These are phyloP conservation scores for Cephalotes varians DNA, from an alignment of 2,888 invertebrate species.

Conservation along the genomic window DNA sequence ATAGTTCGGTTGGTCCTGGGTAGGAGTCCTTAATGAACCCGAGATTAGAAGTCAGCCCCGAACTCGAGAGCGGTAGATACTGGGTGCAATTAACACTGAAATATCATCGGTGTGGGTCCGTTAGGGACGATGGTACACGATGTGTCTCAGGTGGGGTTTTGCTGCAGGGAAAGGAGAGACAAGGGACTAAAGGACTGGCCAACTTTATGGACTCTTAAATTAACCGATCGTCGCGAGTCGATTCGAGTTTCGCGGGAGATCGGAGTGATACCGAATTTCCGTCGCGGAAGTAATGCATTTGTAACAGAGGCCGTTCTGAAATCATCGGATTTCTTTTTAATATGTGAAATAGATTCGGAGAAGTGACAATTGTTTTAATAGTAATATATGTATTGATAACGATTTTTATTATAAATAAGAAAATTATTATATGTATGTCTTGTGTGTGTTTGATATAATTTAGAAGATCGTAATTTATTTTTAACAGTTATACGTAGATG, in stretches of 20 bases:
- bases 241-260: slow-evolving; percentile 60
- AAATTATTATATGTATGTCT: neutral
- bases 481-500: neutral
- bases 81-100: slow-evolving; percentile 84
- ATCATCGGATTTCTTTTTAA: neutral
- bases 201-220: slow-evolving; percentile 78
- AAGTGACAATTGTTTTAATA: neutral
- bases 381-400: neutral
- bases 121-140: slow-evolving; percentile 71
- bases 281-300: slow-evolving; percentile 24
- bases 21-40: slow-evolving; percentile 81
- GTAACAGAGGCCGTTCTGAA: neutral
- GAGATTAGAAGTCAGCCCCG: slow-evolving; percentile 81
- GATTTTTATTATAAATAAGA: neutral
- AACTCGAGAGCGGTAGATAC: slow-evolving; percentile 79
- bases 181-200: slow-evolving; percentile 75
- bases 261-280: slow-evolving; percentile 14
- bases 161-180: slow-evolving; percentile 60
- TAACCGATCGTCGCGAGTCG: slow-evolving; percentile 66
- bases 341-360: neutral
- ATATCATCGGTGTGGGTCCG: slow-evolving; percentile 81
- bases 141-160: slow-evolving; percentile 69
- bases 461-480: slow-evolving; percentile 17
- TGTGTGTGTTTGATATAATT: neutral
- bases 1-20: slow-evolving; percentile 75